Evolutionary conservation across 2,797 vertebrate genomes (phyloP).

Genomic region (Acipenser oxyrinchus): DNA sequence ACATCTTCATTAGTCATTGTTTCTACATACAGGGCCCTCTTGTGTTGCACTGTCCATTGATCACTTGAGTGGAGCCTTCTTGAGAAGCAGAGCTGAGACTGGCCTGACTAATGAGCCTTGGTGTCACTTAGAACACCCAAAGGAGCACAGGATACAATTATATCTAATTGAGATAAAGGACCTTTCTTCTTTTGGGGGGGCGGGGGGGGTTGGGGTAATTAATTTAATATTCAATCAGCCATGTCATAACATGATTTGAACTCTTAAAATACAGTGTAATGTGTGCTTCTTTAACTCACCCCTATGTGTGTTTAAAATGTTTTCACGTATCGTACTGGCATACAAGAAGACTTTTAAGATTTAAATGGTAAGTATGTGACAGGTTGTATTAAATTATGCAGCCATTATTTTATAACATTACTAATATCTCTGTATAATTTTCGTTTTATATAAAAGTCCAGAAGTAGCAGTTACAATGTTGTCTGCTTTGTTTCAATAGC

Average conservation of each 20-base stretch:
- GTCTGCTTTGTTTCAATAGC: neutral
- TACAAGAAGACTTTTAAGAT: neutral
- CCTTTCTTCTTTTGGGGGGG: neutral
- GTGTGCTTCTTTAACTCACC: neutral
- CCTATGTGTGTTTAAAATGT: neutral
- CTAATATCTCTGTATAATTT: neutral
- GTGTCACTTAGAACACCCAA: conserved; percentile 33
- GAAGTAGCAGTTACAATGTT: neutral
- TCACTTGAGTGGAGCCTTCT: conserved; percentile 17
- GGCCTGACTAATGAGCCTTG: conserved; percentile 31
- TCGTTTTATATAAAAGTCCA: neutral
- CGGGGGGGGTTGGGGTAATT: neutral
- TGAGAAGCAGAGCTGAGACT: conserved; percentile 21
- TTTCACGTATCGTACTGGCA: neutral
- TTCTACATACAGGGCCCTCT: conserved; percentile 19
- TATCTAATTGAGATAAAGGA: conserved; percentile 34
- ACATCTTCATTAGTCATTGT: conserved; percentile 25
- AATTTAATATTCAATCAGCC: conserved; percentile 2
- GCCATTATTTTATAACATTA: neutral
- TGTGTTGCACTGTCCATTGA: conserved; percentile 25
- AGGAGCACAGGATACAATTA: conserved; percentile 31
- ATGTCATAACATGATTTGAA: conserved; percentile 10
- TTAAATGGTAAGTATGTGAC: neutral
- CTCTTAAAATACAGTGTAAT: neutral
- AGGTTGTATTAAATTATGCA: neutral